Evolutionary conservation across 2,888 invertebrate genomes (phyloP).

Genomic region (Stictocephala bisonia): DNA sequence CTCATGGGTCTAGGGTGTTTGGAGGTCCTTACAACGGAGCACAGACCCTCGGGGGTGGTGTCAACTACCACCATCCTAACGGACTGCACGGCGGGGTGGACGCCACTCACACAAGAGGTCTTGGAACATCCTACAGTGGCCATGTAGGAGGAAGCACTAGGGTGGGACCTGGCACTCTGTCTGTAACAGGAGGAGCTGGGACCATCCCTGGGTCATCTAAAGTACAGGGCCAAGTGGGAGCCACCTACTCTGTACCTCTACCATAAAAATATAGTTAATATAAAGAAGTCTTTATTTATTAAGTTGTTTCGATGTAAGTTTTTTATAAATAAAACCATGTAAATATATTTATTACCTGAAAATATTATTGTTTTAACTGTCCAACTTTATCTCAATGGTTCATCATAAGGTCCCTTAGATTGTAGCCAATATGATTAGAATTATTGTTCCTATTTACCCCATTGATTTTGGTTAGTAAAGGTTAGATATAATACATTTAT

Average conservation of each 20-base stretch:
- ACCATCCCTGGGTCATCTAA: not conserved
- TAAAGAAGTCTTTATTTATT: no score
- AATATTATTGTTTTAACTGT: no score
- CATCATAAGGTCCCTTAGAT: no score
- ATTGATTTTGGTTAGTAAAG: no score
- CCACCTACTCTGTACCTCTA: slow-evolving; percentile 10
- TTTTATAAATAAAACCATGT: no score
- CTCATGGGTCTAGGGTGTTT: slow-evolving; percentile 14
- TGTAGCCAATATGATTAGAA: no score
- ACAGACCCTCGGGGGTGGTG: slow-evolving; percentile 20
- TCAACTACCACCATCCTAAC: not conserved
- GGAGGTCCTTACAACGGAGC: slow-evolving; percentile 31
- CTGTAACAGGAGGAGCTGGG: not conserved
- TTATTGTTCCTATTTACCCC: no score
- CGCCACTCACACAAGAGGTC: not conserved
- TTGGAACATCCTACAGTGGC: slow-evolving; percentile 8
- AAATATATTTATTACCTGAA: no score
- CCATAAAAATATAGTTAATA: no score
- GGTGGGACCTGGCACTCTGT: slow-evolving; percentile 7
- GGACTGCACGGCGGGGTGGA: slow-evolving; percentile 26
- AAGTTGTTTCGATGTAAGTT: no score
- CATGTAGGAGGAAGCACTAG: not conserved
- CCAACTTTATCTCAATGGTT: no score
- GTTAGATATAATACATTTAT: no score
- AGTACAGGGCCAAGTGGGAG: not conserved